phyloP scores from a whole-genome alignment of 1,140 invertebrate species.

The Forficula auricularia region DNA sequence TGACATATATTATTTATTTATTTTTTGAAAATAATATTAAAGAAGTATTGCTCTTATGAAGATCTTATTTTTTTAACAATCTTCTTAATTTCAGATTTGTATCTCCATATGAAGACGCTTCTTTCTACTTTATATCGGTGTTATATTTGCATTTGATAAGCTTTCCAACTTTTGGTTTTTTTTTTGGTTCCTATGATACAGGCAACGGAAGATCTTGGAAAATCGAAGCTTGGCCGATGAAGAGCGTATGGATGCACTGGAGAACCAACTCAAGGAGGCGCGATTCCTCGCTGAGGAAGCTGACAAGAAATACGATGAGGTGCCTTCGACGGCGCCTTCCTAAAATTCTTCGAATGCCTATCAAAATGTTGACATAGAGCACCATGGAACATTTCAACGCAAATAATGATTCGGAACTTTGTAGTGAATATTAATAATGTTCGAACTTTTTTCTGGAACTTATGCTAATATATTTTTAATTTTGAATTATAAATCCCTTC shows the following conservation, averaged over 20 bases:
- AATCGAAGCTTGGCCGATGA: conserved; percentile 99
- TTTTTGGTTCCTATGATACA: conserved; percentile 33
- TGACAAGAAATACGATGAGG: conserved; percentile 99
- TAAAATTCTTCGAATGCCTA: no score
- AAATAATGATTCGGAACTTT: not conserved
- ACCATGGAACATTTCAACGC: conserved; percentile 1
- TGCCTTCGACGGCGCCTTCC: conserved; percentile 31
- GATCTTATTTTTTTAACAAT: no score
- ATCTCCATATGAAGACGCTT: no score
- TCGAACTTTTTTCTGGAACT: not conserved
- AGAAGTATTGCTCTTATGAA: no score
- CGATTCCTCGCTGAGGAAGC: conserved; percentile 99
- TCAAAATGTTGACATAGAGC: not conserved
- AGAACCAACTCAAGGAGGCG: conserved; percentile 98
- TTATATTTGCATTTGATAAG: no score
- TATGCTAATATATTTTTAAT: no score
- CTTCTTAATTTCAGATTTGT: no score
- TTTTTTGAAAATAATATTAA: no score
- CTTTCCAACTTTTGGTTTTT: no score
- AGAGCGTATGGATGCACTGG: conserved; percentile 97
- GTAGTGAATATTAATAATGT: not conserved
- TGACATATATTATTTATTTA: no score
- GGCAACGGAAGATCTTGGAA: conserved; percentile 98
- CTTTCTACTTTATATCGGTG: no score
- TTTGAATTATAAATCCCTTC: no score